These are phyloP conservation scores for Capitella teleta DNA, from an alignment of 1,140 invertebrate genomes.

Conservation along the genomic window DNA sequence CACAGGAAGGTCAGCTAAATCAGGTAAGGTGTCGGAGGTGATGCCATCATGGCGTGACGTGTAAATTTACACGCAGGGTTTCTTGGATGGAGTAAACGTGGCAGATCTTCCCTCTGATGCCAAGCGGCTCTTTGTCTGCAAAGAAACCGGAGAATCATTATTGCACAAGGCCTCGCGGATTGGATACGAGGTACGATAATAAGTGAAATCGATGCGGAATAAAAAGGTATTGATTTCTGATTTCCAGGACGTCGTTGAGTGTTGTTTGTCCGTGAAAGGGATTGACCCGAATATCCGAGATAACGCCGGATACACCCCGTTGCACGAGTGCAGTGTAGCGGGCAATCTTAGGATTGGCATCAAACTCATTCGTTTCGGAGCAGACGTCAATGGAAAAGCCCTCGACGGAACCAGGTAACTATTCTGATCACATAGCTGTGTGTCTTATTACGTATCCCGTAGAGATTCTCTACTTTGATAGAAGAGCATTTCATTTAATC, in stretches of 20 bases:
- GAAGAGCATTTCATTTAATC: too few species aligned
- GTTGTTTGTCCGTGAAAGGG: constrained; percentile 73
- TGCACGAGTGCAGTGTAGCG: constrained; percentile 78
- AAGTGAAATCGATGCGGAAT: background rate
- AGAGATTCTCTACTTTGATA: too few species aligned
- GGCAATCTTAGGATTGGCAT: constrained; percentile 76
- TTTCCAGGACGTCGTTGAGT: constrained; percentile 71
- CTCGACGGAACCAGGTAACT: constrained; percentile 74
- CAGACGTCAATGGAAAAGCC: constrained; percentile 76
- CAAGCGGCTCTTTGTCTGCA: constrained; percentile 81
- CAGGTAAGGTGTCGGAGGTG: too few species aligned
- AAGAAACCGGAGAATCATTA: constrained; percentile 84
- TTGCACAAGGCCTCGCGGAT: constrained; percentile 78
- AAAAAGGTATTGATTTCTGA: constrained; percentile 4
- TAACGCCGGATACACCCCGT: constrained; percentile 85
- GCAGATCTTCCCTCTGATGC: constrained; percentile 60
- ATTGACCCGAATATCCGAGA: constrained; percentile 73
- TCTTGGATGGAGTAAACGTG: too few species aligned
- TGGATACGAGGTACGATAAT: constrained; percentile 59
- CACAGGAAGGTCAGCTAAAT: too few species aligned
- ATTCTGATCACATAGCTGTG: too few species aligned
- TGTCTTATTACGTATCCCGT: too few species aligned
- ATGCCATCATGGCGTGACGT: too few species aligned
- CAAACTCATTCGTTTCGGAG: constrained; percentile 66
- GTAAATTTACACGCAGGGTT: too few species aligned